Percentiles rank a stretch among this genome's conserved stretches.
Conservation (phyloP, 2,113 vertebrate species). For the Fukomys damarensis region DNA sequence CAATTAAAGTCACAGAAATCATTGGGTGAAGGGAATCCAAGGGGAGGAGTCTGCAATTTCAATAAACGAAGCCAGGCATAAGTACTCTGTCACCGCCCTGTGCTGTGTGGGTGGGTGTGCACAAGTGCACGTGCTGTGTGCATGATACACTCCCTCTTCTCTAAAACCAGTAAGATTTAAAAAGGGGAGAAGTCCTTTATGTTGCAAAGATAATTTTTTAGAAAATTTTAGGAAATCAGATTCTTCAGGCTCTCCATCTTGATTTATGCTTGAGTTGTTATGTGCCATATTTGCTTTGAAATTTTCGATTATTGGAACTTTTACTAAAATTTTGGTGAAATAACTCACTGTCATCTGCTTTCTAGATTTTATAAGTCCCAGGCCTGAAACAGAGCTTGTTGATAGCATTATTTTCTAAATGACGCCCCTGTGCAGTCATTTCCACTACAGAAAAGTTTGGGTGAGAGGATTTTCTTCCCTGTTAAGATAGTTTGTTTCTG, state of each 20-base stretch:
- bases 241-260: slow-evolving; percentile 72
- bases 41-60: slow-evolving; percentile 1
- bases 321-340: slow-evolving; percentile 60
- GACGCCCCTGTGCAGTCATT: slow-evolving; percentile 62
- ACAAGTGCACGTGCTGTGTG: background rate
- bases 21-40: background rate
- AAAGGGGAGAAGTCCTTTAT: slow-evolving; percentile 55
- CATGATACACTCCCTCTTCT: slow-evolving; percentile 23
- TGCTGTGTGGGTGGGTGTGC: background rate
- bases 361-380: slow-evolving; percentile 38
- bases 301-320: slow-evolving; percentile 72
- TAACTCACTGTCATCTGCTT: slow-evolving; percentile 65
- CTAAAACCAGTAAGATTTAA: slow-evolving; percentile 67
- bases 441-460: slow-evolving; percentile 66
- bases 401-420: slow-evolving; percentile 54
- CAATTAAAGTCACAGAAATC: background rate
- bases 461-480: slow-evolving; percentile 47
- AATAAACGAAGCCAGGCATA: slow-evolving; percentile 41
- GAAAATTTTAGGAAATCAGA: slow-evolving; percentile 67
- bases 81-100: background rate
- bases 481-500: slow-evolving; percentile 71
- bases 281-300: slow-evolving; percentile 84
- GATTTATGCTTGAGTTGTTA: slow-evolving; percentile 69
- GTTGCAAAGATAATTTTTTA: slow-evolving; percentile 70
- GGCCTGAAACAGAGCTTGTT: slow-evolving; percentile 65